Evolutionary conservation across 2,113 vertebrate genomes (phyloP).

Genomic region (Triplophysa tibetana): DNA sequence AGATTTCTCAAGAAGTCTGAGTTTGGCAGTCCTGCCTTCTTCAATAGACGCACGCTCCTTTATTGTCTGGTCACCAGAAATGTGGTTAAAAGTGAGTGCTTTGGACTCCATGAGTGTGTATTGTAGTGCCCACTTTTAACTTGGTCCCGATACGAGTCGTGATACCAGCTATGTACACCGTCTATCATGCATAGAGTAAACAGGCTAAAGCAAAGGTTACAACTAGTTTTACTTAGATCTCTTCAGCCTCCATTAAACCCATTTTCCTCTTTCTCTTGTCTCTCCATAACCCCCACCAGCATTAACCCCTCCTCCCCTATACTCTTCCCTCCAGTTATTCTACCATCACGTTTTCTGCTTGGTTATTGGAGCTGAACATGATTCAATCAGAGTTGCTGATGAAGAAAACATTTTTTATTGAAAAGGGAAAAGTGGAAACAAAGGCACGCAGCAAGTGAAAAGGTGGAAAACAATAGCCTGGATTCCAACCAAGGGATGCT

Average conservation of each 20-base stretch:
- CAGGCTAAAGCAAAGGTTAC: not conserved
- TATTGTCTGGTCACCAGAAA: too few species aligned
- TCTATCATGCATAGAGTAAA: not conserved
- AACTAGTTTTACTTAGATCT: slow-evolving; percentile 7
- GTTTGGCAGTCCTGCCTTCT: not conserved
- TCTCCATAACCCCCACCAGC: slow-evolving; percentile 28
- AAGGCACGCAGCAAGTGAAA: slow-evolving; percentile 34
- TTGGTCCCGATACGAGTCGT: too few species aligned
- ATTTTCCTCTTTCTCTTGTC: not conserved
- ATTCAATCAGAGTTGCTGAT: slow-evolving; percentile 57
- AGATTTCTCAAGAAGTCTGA: not conserved
- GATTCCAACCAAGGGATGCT: slow-evolving; percentile 12
- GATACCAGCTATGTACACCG: not conserved
- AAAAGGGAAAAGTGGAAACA: slow-evolving; percentile 43
- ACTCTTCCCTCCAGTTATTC: slow-evolving; percentile 8
- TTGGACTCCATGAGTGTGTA: too few species aligned
- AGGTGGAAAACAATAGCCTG: slow-evolving; percentile 30
- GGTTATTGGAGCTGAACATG: slow-evolving; percentile 56
- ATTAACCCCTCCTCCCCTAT: slow-evolving; percentile 33
- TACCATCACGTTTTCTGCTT: slow-evolving; percentile 50
- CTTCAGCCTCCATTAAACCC: slow-evolving; percentile 42
- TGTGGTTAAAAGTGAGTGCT: too few species aligned
- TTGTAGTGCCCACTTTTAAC: too few species aligned
- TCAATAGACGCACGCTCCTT: too few species aligned
- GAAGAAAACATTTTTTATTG: slow-evolving; percentile 53